phyloP scores from a whole-genome alignment of 2,113 vertebrate genomes.

The Glareola pratincola region DNA sequence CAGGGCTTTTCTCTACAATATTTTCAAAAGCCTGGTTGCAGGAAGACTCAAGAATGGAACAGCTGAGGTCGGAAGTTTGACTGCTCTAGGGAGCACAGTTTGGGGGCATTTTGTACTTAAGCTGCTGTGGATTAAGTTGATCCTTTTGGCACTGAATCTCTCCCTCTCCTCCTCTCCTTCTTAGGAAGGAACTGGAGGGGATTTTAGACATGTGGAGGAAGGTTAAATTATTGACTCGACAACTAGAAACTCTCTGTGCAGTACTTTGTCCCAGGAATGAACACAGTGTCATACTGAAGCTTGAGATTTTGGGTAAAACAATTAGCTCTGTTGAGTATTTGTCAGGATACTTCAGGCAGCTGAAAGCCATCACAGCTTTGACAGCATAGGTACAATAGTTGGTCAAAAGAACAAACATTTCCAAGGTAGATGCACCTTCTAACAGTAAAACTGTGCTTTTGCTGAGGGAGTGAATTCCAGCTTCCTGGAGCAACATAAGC shows the following conservation, averaged over 20 bases:
- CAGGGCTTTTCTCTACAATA: background rate
- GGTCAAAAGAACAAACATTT: background rate
- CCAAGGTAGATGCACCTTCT: background rate
- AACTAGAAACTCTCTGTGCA: background rate
- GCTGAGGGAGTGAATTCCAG: background rate
- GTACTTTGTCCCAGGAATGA: background rate
- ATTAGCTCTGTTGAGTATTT: background rate
- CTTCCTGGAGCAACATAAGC: background rate
- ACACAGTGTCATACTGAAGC: accelerated
- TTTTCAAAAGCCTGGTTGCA: background rate
- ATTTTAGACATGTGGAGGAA: background rate
- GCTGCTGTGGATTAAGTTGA: background rate
- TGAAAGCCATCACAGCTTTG: background rate
- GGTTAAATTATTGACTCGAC: background rate
- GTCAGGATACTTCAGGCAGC: background rate
- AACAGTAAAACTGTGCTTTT: background rate
- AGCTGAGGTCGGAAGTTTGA: background rate
- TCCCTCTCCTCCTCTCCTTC: background rate
- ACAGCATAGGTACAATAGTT: background rate
- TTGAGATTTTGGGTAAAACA: background rate
- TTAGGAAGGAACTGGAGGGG: background rate
- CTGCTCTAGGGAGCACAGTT: accelerated
- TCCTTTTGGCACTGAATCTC: background rate
- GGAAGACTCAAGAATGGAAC: background rate
- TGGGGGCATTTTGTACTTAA: background rate